Evolutionary conservation across 2,888 invertebrate genomes (phyloP).

Genomic region (Tetragonisca angustula): DNA sequence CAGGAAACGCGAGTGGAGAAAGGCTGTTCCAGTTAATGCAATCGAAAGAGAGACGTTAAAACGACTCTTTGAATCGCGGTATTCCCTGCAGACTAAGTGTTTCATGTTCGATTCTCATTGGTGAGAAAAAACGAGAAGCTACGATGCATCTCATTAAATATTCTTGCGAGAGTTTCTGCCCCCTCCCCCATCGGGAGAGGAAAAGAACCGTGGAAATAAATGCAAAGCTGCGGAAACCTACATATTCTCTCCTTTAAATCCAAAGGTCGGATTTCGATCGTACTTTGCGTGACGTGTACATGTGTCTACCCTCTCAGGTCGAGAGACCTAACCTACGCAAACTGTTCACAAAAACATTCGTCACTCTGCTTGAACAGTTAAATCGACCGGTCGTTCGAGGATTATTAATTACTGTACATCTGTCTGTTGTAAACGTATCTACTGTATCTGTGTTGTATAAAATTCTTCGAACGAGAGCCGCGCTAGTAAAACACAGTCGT

Average conservation of each 20-base stretch:
- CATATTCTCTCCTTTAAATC: conserved; percentile 6
- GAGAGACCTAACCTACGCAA: not conserved
- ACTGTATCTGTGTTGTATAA: too few relatives aligned
- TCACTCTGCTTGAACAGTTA: not conserved
- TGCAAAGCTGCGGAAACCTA: not conserved
- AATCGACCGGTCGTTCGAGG: not conserved
- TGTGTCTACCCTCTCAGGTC: too few relatives aligned
- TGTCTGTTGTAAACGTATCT: too few relatives aligned
- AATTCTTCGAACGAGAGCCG: not conserved
- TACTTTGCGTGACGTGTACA: conserved; percentile 16
- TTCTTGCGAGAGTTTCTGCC: not conserved
- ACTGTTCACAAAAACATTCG: not conserved
- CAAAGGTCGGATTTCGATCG: conserved; percentile 30
- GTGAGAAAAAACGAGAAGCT: not conserved
- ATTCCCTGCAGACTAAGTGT: not conserved
- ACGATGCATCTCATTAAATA: not conserved
- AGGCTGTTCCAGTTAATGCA: not conserved
- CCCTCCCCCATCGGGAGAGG: too few relatives aligned
- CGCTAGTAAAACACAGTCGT: not conserved
- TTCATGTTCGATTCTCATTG: not conserved
- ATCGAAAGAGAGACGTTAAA: not conserved
- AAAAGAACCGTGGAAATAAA: not conserved
- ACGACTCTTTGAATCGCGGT: not conserved
- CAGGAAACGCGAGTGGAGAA: not conserved
- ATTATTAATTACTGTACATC: not conserved